These are phyloP conservation scores for Geotrupes spiniger DNA, from an alignment of 2,888 invertebrate species.

Conservation along the genomic window DNA sequence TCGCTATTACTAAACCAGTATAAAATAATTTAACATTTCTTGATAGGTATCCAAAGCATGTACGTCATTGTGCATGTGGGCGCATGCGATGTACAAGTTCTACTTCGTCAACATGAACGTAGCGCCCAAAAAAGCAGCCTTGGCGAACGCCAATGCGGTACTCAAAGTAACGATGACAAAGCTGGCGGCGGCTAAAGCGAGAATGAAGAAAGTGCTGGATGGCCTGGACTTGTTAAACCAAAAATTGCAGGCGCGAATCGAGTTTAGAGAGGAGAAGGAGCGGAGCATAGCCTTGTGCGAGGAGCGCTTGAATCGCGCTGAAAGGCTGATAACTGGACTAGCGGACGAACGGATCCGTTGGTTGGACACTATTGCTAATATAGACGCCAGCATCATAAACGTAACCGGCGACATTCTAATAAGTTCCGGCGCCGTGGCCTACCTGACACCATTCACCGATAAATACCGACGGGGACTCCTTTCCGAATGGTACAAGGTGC, in stretches of 20 bases:
- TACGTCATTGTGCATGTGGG: conserved; percentile 82
- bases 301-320: conserved; percentile 74
- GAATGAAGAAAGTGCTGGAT: conserved; percentile 73
- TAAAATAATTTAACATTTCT: no score
- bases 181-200: conserved; percentile 69
- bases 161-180: conserved; percentile 64
- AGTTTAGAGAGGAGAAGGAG: conserved; percentile 68
- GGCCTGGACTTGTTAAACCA: conserved; percentile 73
- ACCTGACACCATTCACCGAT: conserved; percentile 76
- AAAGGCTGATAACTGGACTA: conserved; percentile 56
- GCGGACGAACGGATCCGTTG: conserved; percentile 62
- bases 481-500: conserved; percentile 56
- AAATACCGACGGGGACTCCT: conserved; percentile 60
- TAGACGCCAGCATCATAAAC: conserved; percentile 57
- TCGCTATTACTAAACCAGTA: no score
- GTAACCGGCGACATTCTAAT: conserved; percentile 71
- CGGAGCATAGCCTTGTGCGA: conserved; percentile 73
- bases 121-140: conserved; percentile 84
- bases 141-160: conserved; percentile 69
- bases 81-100: conserved; percentile 90
- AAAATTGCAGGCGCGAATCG: conserved; percentile 69
- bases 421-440: conserved; percentile 71
- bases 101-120: conserved; percentile 82
- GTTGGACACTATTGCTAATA: conserved; percentile 64
- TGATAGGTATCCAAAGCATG: conserved; percentile 77